phyloP scores from a whole-genome alignment of 2,888 invertebrate species.

The Hypsopygia costalis region DNA sequence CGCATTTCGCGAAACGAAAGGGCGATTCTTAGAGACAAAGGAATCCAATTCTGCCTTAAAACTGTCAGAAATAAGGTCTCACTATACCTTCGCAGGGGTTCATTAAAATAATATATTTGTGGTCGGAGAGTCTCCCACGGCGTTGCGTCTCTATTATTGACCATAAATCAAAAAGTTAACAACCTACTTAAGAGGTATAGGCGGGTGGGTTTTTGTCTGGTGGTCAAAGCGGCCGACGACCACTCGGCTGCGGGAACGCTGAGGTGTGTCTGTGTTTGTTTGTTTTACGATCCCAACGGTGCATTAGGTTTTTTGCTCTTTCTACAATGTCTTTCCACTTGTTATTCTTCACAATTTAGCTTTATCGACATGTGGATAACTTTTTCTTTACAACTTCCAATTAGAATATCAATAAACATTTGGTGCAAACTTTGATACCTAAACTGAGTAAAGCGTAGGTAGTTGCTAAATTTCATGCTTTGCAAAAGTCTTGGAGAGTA shows the following conservation, averaged over 20 bases:
- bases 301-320: slow-evolving; percentile 71
- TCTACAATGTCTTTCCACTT: slow-evolving; percentile 59
- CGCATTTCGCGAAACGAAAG: slow-evolving; percentile 32
- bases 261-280: slow-evolving; percentile 69
- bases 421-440: too few species aligned
- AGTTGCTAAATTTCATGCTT: too few species aligned
- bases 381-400: slow-evolving; percentile 28
- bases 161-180: slow-evolving; percentile 81
- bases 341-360: slow-evolving; percentile 66
- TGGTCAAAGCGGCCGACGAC: slow-evolving; percentile 73
- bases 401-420: too few species aligned
- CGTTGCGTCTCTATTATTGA: slow-evolving; percentile 79
- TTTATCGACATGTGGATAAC: slow-evolving; percentile 53
- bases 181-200: slow-evolving; percentile 78
- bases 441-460: too few species aligned
- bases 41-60: slow-evolving; percentile 46
- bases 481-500: too few species aligned
- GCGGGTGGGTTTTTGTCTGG: slow-evolving; percentile 71
- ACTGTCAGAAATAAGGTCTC: slow-evolving; percentile 50
- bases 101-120: slow-evolving; percentile 74
- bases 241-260: slow-evolving; percentile 50
- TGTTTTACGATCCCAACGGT: slow-evolving; percentile 77
- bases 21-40: slow-evolving; percentile 44
- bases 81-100: slow-evolving; percentile 70
- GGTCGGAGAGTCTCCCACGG: slow-evolving; percentile 74